These are phyloP conservation scores for Adineta ricciae DNA, from an alignment of 2,888 invertebrate genomes.

Conservation along the genomic window DNA sequence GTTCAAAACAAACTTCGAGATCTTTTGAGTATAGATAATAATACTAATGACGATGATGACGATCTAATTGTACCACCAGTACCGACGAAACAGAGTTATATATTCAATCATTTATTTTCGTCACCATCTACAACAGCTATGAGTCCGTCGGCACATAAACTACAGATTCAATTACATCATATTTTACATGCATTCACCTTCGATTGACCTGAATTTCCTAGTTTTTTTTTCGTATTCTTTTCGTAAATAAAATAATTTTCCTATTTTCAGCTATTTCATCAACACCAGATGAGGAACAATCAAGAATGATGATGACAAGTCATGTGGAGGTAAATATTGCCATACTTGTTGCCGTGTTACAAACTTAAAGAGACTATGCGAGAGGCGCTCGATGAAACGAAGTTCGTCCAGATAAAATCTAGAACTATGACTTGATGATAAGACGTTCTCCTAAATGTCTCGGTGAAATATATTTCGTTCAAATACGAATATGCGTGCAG, in stretches of 20 bases:
- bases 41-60: background rate
- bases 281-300: constrained; percentile 2
- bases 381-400: too few relatives aligned
- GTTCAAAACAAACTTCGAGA: background rate
- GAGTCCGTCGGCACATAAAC: background rate
- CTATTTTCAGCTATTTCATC: constrained; percentile 9
- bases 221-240: background rate
- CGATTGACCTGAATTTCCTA: background rate
- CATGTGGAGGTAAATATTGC: background rate
- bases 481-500: too few relatives aligned
- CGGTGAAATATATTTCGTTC: too few relatives aligned
- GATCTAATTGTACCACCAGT: background rate
- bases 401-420: too few relatives aligned
- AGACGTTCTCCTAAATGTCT: too few relatives aligned
- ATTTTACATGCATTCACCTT: background rate
- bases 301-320: background rate
- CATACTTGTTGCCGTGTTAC: too few relatives aligned
- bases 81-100: background rate
- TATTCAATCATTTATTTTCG: background rate
- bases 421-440: too few relatives aligned
- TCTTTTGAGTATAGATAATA: background rate
- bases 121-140: background rate
- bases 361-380: too few relatives aligned
- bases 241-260: background rate
- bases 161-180: background rate